These are phyloP conservation scores for Catalaphyllia jardinei DNA, from an alignment of 64 coral and sea anemone species.

Conservation along the genomic window DNA sequence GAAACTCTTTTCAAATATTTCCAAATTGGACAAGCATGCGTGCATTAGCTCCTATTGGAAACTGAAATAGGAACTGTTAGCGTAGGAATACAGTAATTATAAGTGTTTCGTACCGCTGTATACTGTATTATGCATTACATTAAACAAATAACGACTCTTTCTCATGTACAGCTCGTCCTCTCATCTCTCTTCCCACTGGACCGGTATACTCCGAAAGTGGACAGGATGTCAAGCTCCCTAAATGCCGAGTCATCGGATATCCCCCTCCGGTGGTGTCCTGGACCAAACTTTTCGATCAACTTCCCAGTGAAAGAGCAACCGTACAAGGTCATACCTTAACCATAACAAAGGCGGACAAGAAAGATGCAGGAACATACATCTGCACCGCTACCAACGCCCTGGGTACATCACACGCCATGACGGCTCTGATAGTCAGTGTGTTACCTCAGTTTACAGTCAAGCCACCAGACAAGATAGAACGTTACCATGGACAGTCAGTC, in stretches of 20 bases:
- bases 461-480: background rate
- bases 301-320: background rate
- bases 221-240: slow-evolving; percentile 8
- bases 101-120: no score
- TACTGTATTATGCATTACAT: background rate
- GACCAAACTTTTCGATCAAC: slow-evolving; percentile 10
- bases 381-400: slow-evolving; percentile 13
- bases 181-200: slow-evolving; percentile 2
- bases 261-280: slow-evolving; percentile 31
- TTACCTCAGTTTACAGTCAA: slow-evolving; percentile 2
- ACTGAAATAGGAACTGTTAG: no score
- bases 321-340: background rate
- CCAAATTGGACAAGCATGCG: no score
- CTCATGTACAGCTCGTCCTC: background rate
- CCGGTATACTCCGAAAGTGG: background rate
- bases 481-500: background rate
- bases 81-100: background rate
- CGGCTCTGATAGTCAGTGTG: slow-evolving; percentile 8
- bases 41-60: no score
- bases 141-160: background rate
- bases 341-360: background rate
- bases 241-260: slow-evolving; percentile 39
- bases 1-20: no score
- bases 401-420: background rate
- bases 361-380: slow-evolving; percentile 35